Evolutionary conservation across 2,113 vertebrate species (phyloP).

Genomic region (Macrotis lagotis): DNA sequence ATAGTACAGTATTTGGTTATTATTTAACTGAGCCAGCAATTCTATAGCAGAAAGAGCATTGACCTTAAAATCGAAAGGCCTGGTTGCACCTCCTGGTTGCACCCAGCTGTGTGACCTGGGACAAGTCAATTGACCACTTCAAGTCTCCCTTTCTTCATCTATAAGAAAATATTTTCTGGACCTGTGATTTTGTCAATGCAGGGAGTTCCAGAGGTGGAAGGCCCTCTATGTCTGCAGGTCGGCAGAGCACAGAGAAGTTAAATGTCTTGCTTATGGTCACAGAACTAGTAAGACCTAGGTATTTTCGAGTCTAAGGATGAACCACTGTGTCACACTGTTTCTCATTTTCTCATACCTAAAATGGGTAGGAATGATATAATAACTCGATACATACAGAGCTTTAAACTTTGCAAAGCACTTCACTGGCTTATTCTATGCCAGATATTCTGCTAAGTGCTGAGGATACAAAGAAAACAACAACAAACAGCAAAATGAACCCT

Average conservation of each 20-base stretch:
- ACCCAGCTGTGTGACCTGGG: background rate
- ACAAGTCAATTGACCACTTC: background rate
- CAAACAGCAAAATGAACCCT: background rate
- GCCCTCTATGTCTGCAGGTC: background rate
- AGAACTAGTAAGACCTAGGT: background rate
- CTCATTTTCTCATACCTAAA: background rate
- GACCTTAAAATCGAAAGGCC: slow-evolving; percentile 12
- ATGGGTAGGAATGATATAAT: background rate
- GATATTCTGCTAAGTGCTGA: background rate
- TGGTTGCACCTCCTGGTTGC: background rate
- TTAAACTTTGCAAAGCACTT: background rate
- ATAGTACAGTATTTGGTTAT: background rate
- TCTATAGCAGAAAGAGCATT: background rate
- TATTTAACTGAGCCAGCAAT: slow-evolving; percentile 6
- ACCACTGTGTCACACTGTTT: background rate
- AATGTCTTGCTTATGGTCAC: background rate
- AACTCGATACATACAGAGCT: background rate
- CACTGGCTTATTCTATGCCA: background rate
- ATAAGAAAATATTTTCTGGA: background rate
- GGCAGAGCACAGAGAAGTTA: background rate
- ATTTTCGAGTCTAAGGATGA: background rate
- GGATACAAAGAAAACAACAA: background rate
- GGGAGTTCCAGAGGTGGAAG: background rate
- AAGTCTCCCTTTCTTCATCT: background rate
- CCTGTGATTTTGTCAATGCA: background rate